Conservation (phyloP, 2,797 vertebrate species). For the Hippocampus kuda region DNA sequence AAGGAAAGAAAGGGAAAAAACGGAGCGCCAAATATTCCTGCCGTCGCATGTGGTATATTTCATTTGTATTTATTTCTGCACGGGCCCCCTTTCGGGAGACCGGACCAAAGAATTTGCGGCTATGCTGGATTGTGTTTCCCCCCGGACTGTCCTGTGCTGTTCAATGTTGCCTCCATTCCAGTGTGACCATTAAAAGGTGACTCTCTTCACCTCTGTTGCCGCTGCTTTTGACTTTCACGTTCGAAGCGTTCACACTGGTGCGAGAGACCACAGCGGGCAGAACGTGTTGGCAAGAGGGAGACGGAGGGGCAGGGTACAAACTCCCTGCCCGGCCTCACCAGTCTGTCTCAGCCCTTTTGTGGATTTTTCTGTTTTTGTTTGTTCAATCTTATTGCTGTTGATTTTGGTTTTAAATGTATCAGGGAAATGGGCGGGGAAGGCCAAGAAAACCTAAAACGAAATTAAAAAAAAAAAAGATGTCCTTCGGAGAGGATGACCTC, state of each 20-base stretch:
- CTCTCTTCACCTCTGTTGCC: slow-evolving; percentile 57
- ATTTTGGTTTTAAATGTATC: slow-evolving; percentile 22
- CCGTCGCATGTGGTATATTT: slow-evolving; percentile 66
- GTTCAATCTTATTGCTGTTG: slow-evolving; percentile 17
- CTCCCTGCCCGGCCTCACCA: not conserved
- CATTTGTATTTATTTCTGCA: slow-evolving; percentile 67
- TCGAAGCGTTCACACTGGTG: not conserved
- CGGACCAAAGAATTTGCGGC: slow-evolving; percentile 58
- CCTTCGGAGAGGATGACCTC: slow-evolving; percentile 41
- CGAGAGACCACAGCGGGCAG: not conserved
- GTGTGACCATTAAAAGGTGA: slow-evolving; percentile 64
- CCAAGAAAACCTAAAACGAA: slow-evolving; percentile 17
- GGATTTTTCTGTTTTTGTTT: slow-evolving; percentile 29
- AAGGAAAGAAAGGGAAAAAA: slow-evolving; percentile 37
- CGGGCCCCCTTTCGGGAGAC: slow-evolving; percentile 45
- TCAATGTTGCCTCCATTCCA: slow-evolving; percentile 56
- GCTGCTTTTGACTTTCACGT: slow-evolving; percentile 26
- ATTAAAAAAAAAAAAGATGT: slow-evolving; percentile 34
- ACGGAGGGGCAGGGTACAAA: not conserved
- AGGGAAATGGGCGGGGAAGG: slow-evolving; percentile 19
- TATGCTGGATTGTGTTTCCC: slow-evolving; percentile 52
- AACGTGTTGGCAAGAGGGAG: not conserved
- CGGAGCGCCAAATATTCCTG: slow-evolving; percentile 52
- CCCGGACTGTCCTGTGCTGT: slow-evolving; percentile 49
- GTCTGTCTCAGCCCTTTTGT: slow-evolving; percentile 6